phyloP scores from a whole-genome alignment of 1,140 invertebrate species.

The Charaxes varanes region DNA sequence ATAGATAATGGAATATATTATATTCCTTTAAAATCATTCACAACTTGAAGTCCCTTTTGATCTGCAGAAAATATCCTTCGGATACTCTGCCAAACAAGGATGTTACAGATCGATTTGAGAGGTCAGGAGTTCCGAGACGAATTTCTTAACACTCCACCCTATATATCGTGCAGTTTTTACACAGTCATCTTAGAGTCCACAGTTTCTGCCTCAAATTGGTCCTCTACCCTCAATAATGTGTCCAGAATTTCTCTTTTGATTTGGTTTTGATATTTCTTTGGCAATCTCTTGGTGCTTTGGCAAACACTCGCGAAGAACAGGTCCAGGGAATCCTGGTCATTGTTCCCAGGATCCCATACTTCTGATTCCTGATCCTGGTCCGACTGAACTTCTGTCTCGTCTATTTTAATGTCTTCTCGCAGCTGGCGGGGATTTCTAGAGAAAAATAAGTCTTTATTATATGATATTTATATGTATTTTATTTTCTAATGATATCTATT shows the following conservation, averaged over 20 bases:
- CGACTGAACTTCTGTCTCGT: constrained; percentile 35
- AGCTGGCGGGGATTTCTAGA: constrained; percentile 34
- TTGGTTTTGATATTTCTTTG: constrained; percentile 35
- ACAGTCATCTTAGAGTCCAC: constrained; percentile 25
- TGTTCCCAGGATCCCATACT: constrained; percentile 28
- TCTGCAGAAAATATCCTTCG: no score
- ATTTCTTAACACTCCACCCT: no score
- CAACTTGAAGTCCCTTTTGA: no score
- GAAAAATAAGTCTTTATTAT: constrained; percentile 9
- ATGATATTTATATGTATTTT: no score
- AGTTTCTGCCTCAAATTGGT: constrained; percentile 35
- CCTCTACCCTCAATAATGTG: constrained; percentile 44
- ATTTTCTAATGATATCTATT: no score
- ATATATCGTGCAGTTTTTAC: no score
- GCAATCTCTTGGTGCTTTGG: constrained; percentile 51
- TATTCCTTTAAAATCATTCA: no score
- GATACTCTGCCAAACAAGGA: no score
- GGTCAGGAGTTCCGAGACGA: no score
- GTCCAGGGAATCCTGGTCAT: constrained; percentile 45
- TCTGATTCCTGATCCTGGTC: constrained; percentile 37
- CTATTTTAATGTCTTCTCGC: constrained; percentile 39
- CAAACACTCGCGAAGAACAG: constrained; percentile 64
- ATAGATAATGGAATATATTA: no score
- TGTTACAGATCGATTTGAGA: no score
- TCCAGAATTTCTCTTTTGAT: constrained; percentile 52